Percentiles rank a stretch among this genome's conserved stretches.
Evolutionary conservation across 2,888 invertebrate genomes (phyloP).

Genomic region (Melitaea athalia): DNA sequence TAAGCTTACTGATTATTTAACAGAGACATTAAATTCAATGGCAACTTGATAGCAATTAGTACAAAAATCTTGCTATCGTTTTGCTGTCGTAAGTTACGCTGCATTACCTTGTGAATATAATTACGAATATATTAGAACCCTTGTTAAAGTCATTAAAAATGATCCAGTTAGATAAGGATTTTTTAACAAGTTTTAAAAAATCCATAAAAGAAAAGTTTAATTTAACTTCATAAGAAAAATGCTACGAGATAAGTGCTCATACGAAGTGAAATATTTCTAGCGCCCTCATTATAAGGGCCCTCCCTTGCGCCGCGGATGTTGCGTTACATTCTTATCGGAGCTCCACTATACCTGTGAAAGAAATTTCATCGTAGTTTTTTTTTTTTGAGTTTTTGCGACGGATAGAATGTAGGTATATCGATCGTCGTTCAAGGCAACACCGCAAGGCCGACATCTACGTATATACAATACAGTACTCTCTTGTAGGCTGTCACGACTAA

Average conservation of each 20-base stretch:
- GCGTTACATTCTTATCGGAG: slow-evolving; percentile 19
- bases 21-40: too few species aligned
- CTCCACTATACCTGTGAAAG: slow-evolving; percentile 19
- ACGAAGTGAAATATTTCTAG: slow-evolving; percentile 15
- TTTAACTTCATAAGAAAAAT: not conserved
- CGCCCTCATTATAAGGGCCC: slow-evolving; percentile 26
- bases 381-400: slow-evolving; percentile 41
- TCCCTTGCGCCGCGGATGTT: slow-evolving; percentile 27
- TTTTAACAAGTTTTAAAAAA: not conserved
- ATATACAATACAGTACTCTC: slow-evolving; percentile 6
- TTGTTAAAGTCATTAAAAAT: too few species aligned
- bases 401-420: slow-evolving; percentile 47
- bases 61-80: too few species aligned
- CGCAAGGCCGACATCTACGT: slow-evolving; percentile 46
- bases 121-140: too few species aligned
- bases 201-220: not conserved
- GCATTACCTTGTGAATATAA: too few species aligned
- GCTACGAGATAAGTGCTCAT: slow-evolving; percentile 8
- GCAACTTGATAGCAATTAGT: too few species aligned
- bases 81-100: too few species aligned
- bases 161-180: not conserved
- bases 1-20: too few species aligned
- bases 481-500: not conserved
- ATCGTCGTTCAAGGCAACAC: slow-evolving; percentile 58
- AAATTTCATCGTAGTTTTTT: slow-evolving; percentile 27